These are phyloP conservation scores for Byasa hedistus DNA, from an alignment of 2,888 invertebrate genomes.

Conservation along the genomic window DNA sequence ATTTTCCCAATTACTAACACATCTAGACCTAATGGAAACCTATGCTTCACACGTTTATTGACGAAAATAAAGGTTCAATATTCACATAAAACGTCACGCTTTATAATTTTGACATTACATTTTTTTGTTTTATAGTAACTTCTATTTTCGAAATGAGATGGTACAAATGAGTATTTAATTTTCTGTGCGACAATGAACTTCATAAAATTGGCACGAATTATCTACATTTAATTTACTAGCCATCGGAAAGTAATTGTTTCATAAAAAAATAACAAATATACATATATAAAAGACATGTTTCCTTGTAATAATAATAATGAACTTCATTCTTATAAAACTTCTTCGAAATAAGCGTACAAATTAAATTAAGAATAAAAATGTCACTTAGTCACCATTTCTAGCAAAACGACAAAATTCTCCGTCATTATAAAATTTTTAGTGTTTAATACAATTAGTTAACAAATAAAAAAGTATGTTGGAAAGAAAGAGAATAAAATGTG, in stretches of 20 bases:
- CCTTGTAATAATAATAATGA: background rate
- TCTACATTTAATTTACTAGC: background rate
- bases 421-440: conserved; percentile 15
- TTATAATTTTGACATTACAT: conserved; percentile 65
- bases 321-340: conserved; percentile 14
- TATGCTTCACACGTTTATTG: conserved; percentile 49
- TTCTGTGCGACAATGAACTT: background rate
- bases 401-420: conserved; percentile 54
- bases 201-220: background rate
- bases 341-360: conserved; percentile 19
- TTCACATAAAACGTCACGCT: conserved; percentile 62
- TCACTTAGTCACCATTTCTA: conserved; percentile 41
- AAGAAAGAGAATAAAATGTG: conserved; percentile 71
- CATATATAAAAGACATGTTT: background rate
- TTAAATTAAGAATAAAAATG: conserved; percentile 39
- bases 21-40: conserved; percentile 51
- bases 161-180: conserved; percentile 26
- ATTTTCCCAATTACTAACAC: conserved; percentile 53
- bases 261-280: background rate
- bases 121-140: conserved; percentile 56
- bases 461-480: conserved; percentile 61
- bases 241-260: background rate
- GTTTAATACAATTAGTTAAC: conserved; percentile 5
- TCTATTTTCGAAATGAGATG: conserved; percentile 61
- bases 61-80: conserved; percentile 54